Conservation (phyloP, 2,888 invertebrate species). For the Pristionchus exspectatus region DNA sequence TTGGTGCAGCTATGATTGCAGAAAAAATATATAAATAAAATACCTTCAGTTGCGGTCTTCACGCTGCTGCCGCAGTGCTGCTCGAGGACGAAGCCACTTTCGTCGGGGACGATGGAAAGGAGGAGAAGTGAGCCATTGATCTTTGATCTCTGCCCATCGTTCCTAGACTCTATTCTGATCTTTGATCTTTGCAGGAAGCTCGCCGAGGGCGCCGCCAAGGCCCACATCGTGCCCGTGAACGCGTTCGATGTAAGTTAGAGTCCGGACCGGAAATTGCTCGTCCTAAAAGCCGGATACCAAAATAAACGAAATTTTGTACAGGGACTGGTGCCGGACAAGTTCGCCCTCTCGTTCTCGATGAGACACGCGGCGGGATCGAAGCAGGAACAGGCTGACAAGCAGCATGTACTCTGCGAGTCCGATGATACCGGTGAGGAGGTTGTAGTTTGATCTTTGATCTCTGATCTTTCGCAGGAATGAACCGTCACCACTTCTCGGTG, state of each 20-base stretch:
- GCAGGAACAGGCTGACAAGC: conserved; percentile 92
- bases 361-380: conserved; percentile 88
- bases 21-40: not conserved
- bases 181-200: conserved; percentile 40
- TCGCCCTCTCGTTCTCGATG: conserved; percentile 95
- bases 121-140: conserved; percentile 81
- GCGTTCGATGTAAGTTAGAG: conserved; percentile 47
- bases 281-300: not conserved
- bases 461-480: conserved; percentile 88
- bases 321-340: conserved; percentile 80
- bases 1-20: not conserved
- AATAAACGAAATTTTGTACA: not conserved
- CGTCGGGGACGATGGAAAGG: conserved; percentile 82
- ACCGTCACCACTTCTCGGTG: conserved; percentile 97
- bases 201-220: conserved; percentile 37
- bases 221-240: conserved; percentile 54
- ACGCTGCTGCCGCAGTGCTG: conserved; percentile 89
- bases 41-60: conserved; percentile 83
- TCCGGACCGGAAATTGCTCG: not conserved
- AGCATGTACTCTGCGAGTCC: conserved; percentile 95
- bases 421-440: conserved; percentile 92
- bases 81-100: conserved; percentile 82
- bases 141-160: not conserved
- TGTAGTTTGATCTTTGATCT: conserved; percentile 38
- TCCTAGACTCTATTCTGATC: not conserved